These are phyloP conservation scores for Boloria selene DNA, from an alignment of 2,888 invertebrate species.

Conservation along the genomic window DNA sequence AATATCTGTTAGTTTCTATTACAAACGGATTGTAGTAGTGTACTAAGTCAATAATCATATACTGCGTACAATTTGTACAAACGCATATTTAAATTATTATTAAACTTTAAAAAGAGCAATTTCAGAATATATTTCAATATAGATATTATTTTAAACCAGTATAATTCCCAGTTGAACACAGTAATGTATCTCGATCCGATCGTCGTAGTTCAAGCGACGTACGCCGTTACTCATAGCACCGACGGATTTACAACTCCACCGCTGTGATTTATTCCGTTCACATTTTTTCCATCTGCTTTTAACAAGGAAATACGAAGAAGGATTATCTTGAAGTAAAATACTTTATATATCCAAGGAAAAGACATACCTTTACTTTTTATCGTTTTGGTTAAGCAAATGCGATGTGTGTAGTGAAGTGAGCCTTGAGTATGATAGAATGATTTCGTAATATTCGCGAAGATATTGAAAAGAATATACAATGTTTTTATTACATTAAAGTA, in stretches of 20 bases:
- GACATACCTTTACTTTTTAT: slow-evolving; percentile 5
- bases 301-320: slow-evolving; percentile 34
- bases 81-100: too few relatives aligned
- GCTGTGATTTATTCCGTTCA: slow-evolving; percentile 35
- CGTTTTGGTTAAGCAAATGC: slow-evolving; percentile 6
- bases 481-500: too few relatives aligned
- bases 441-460: neutral
- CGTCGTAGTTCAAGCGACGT: slow-evolving; percentile 47
- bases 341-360: slow-evolving; percentile 13
- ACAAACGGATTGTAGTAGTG: too few relatives aligned
- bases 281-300: slow-evolving; percentile 36
- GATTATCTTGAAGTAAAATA: slow-evolving; percentile 17
- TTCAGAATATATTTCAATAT: slow-evolving; percentile 2
- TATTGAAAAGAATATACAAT: neutral
- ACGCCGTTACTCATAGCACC: slow-evolving; percentile 37
- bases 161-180: slow-evolving; percentile 28
- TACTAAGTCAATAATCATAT: too few relatives aligned
- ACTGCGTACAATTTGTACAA: too few relatives aligned
- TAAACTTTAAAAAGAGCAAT: neutral
- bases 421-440: neutral
- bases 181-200: slow-evolving; percentile 58
- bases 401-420: neutral
- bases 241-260: slow-evolving; percentile 35
- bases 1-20: too few relatives aligned
- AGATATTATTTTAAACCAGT: slow-evolving; percentile 20